These are phyloP conservation scores for Idris sp. DNA, from an alignment of 1,140 invertebrate genomes.

Conservation along the genomic window DNA sequence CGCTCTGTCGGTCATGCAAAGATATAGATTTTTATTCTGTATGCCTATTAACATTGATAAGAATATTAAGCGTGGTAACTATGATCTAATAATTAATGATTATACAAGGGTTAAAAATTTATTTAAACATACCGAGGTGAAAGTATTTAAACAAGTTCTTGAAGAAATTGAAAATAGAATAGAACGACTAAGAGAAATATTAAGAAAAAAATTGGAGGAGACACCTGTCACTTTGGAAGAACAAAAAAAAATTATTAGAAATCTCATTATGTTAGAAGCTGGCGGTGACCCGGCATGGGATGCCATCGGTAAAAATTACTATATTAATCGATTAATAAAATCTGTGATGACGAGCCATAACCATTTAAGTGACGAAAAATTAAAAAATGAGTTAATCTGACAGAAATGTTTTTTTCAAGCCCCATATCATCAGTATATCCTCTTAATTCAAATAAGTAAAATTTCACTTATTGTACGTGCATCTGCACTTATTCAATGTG, in stretches of 20 bases:
- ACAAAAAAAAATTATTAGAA: conserved; percentile 94
- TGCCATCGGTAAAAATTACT: conserved; percentile 80
- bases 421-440: too few species aligned
- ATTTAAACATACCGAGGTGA: conserved; percentile 95
- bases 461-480: too few species aligned
- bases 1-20: conserved; percentile 93
- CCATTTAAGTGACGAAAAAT: too few species aligned
- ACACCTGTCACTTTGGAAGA: conserved; percentile 94
- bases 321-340: too few species aligned
- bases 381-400: too few species aligned
- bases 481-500: too few species aligned
- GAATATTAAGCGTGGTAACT: conserved; percentile 96
- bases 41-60: conserved; percentile 95
- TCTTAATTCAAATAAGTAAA: too few species aligned
- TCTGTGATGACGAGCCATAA: too few species aligned
- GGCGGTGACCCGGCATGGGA: conserved; percentile 95
- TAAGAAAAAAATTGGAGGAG: conserved; percentile 90
- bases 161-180: conserved; percentile 94
- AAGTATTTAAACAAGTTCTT: conserved; percentile 91
- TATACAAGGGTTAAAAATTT: conserved; percentile 97
- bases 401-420: too few species aligned
- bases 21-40: conserved; percentile 96
- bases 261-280: conserved; percentile 84
- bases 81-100: conserved; percentile 98
- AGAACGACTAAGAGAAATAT: conserved; percentile 86